Evolutionary conservation across 2,888 invertebrate genomes (phyloP).

Genomic region (Cephus sareptanus): DNA sequence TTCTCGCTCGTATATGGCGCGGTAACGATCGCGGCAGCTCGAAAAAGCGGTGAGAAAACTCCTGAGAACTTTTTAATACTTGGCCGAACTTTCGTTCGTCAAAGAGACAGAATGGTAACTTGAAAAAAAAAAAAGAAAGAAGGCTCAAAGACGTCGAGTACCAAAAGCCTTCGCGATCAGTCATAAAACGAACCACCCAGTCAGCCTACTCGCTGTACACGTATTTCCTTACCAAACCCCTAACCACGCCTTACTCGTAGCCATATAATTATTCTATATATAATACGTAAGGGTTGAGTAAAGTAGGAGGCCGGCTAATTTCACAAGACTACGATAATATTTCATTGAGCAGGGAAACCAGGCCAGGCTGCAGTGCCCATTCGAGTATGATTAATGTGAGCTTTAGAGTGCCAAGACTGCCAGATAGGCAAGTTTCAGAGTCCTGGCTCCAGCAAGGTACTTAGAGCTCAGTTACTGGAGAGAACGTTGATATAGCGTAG

Average conservation of each 20-base stretch:
- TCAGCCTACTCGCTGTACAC: neutral
- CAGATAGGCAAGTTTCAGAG: slow-evolving; percentile 4
- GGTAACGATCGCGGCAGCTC: slow-evolving; percentile 11
- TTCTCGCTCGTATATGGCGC: neutral
- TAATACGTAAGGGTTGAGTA: neutral
- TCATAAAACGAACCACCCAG: neutral
- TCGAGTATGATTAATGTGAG: slow-evolving; percentile 22
- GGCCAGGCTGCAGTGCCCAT: slow-evolving; percentile 16
- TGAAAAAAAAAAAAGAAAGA: neutral
- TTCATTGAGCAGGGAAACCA: slow-evolving; percentile 9
- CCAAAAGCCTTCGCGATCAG: neutral
- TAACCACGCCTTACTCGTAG: neutral
- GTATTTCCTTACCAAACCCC: neutral
- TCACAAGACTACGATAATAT: neutral
- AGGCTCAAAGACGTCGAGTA: neutral
- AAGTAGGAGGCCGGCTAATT: neutral
- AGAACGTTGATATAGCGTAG: too few species aligned
- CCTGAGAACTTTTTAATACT: slow-evolving; percentile 25
- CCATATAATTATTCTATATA: neutral
- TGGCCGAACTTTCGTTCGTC: neutral
- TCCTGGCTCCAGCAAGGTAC: slow-evolving; percentile 6
- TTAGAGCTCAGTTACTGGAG: neutral
- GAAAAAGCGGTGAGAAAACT: slow-evolving; percentile 14
- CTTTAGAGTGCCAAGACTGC: slow-evolving; percentile 17
- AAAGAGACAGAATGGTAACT: neutral